phyloP scores from a whole-genome alignment of 2,888 invertebrate species.

The Hypomecis punctinalis region DNA sequence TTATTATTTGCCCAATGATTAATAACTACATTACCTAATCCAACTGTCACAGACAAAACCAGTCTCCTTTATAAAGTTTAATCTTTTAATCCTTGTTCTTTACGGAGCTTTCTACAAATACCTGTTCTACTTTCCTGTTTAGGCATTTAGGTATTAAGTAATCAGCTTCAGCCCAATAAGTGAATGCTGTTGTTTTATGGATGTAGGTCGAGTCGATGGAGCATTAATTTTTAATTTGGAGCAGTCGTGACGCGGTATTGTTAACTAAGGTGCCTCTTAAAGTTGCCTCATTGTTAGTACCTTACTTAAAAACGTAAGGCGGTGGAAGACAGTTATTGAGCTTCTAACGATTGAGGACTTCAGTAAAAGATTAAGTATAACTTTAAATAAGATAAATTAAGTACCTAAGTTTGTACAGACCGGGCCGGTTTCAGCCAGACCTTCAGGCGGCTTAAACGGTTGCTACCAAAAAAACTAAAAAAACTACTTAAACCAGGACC shows the following conservation, averaged over 20 bases:
- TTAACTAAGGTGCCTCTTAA: constrained; percentile 49
- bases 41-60: constrained; percentile 16
- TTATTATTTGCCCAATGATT: neutral
- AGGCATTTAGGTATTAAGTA: constrained; percentile 35
- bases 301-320: constrained; percentile 12
- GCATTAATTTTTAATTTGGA: constrained; percentile 66
- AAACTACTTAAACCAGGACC: no score
- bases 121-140: constrained; percentile 32
- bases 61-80: constrained; percentile 14
- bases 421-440: no score
- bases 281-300: constrained; percentile 36
- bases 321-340: constrained; percentile 15
- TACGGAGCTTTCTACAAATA: constrained; percentile 28
- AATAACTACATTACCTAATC: constrained; percentile 15
- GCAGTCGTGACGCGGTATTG: constrained; percentile 59
- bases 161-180: constrained; percentile 31
- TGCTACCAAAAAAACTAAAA: no score
- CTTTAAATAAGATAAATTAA: no score
- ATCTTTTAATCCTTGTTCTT: constrained; percentile 3
- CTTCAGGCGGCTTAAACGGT: no score
- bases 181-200: constrained; percentile 45
- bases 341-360: neutral
- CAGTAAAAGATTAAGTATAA: no score
- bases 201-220: constrained; percentile 62
- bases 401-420: no score